Evolutionary conservation across 2,888 invertebrate genomes (phyloP).

Genomic region (Ochropleura plecta): DNA sequence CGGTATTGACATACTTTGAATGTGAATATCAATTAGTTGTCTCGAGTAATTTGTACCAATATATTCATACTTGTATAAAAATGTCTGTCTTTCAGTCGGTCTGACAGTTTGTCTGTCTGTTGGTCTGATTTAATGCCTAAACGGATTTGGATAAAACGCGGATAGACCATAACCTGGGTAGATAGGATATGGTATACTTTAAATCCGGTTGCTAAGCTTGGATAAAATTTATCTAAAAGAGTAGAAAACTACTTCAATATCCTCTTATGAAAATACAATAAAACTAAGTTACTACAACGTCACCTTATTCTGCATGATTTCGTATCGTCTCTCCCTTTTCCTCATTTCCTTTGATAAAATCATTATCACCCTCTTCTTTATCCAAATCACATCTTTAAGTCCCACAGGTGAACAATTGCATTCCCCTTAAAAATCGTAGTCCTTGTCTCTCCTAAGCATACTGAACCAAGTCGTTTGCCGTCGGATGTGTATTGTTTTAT

Average conservation of each 20-base stretch:
- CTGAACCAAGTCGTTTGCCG: constrained; percentile 63
- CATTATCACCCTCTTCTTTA: neutral
- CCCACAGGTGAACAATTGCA: constrained; percentile 36
- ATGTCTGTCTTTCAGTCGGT: neutral
- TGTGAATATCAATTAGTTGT: constrained; percentile 9
- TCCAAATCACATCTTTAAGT: constrained; percentile 1
- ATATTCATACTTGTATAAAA: neutral
- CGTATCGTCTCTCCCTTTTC: neutral
- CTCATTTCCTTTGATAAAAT: neutral
- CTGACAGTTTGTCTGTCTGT: neutral
- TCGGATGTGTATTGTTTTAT: constrained; percentile 77
- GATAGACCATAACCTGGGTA: neutral
- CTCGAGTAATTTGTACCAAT: neutral
- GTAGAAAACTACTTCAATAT: neutral
- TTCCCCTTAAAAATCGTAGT: constrained; percentile 50
- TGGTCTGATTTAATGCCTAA: neutral
- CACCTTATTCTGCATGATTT: neutral
- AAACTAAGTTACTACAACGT: neutral
- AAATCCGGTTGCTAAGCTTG: neutral
- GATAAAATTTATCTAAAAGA: neutral
- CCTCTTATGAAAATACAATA: neutral
- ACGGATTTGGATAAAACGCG: neutral
- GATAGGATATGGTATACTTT: neutral
- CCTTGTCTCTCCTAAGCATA: constrained; percentile 47
- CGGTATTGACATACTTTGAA: constrained; percentile 27